These are phyloP conservation scores for Muscina levida DNA, from an alignment of 2,888 invertebrate species.

Conservation along the genomic window DNA sequence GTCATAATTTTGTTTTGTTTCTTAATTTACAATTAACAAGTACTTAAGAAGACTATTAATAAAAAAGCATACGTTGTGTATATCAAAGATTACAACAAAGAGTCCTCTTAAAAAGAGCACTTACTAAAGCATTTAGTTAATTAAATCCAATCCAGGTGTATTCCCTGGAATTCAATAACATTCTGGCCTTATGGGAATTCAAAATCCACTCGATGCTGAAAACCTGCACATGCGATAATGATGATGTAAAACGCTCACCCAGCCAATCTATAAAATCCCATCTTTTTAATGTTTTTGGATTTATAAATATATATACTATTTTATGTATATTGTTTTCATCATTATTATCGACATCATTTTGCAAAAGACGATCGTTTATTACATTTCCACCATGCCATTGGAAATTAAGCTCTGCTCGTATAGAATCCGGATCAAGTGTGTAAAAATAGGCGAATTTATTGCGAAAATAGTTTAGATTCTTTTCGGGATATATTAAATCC, in stretches of 20 bases:
- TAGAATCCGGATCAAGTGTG: constrained; percentile 48
- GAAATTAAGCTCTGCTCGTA: constrained; percentile 70
- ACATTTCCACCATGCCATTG: constrained; percentile 73
- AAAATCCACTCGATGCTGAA: constrained; percentile 72
- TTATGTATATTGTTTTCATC: constrained; percentile 29
- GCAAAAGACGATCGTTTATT: constrained; percentile 46
- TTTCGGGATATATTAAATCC: constrained; percentile 62
- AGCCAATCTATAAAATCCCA: constrained; percentile 66
- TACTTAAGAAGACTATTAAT: too few species aligned
- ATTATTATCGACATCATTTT: constrained; percentile 24
- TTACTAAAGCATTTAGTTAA: too few species aligned
- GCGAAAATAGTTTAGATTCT: constrained; percentile 71
- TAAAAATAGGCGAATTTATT: constrained; percentile 72
- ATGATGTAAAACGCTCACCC: constrained; percentile 46
- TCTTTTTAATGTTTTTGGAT: constrained; percentile 61
- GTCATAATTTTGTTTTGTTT: too few species aligned
- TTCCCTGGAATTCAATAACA: constrained; percentile 61
- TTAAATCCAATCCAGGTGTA: constrained; percentile 65
- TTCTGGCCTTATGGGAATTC: constrained; percentile 67
- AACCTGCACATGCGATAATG: constrained; percentile 66
- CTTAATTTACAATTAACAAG: too few species aligned
- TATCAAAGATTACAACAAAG: too few species aligned
- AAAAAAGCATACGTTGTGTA: too few species aligned
- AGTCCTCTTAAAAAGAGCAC: too few species aligned
- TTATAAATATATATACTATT: constrained; percentile 68